Evolutionary conservation across 2,113 vertebrate genomes (phyloP).

Genomic region (Solea solea): DNA sequence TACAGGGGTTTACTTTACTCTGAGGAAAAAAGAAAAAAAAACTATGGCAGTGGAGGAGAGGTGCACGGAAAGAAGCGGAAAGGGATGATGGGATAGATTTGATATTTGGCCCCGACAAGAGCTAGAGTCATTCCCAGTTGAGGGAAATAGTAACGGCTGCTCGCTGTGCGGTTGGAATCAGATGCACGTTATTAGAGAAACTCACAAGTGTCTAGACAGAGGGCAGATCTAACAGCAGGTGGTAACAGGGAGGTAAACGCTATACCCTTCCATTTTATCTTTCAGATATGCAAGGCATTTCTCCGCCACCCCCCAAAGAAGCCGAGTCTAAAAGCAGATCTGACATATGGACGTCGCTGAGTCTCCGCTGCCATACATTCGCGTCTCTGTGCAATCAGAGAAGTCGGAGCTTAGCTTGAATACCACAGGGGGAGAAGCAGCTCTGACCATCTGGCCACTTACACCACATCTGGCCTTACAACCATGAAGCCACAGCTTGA

Average conservation of each 20-base stretch:
- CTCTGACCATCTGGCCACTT: conserved; percentile 66
- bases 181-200: conserved; percentile 4
- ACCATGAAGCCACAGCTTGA: conserved; percentile 42
- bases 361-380: conserved; percentile 5
- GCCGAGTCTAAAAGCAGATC: conserved; percentile 13
- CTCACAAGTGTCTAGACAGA: conserved; percentile 8
- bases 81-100: conserved; percentile 31
- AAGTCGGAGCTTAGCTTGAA: conserved; percentile 36
- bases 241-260: conserved; percentile 7
- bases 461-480: conserved; percentile 7
- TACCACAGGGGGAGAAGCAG: conserved; percentile 51
- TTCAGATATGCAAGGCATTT: conserved; percentile 7
- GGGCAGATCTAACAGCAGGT: conserved; percentile 13
- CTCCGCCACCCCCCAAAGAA: background rate
- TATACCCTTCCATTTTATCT: background rate
- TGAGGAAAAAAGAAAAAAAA: conserved; percentile 45
- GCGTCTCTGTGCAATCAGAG: conserved; percentile 42
- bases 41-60: conserved; percentile 15
- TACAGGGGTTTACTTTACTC: conserved; percentile 9
- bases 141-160: conserved; percentile 23
- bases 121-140: conserved; percentile 60
- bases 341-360: conserved; percentile 22
- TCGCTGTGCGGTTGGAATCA: conserved; percentile 19
- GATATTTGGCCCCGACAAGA: too few species aligned
- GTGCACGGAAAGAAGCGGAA: conserved; percentile 33